Conservation (phyloP, 1,140 invertebrate species). For the Dysdera silvatica region DNA sequence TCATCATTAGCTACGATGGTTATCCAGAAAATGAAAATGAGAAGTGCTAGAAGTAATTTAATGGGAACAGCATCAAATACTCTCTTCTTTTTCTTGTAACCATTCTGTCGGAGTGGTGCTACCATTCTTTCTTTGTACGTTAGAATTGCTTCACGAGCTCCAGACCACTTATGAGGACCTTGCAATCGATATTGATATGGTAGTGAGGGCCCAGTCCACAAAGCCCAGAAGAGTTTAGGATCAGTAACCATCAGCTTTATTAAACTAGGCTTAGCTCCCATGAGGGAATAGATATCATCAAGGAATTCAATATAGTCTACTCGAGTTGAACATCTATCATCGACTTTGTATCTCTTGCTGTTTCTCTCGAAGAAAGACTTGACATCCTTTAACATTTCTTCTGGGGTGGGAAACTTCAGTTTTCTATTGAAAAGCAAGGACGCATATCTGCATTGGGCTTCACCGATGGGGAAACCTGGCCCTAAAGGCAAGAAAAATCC, state of each 20-base stretch:
- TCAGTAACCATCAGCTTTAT: slow-evolving; percentile 40
- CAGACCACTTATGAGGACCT: slow-evolving; percentile 42
- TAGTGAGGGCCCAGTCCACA: slow-evolving; percentile 40
- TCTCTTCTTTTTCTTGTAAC: slow-evolving; percentile 45
- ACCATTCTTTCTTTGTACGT: slow-evolving; percentile 32
- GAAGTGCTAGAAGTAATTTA: slow-evolving; percentile 8
- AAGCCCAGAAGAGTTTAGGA: slow-evolving; percentile 38
- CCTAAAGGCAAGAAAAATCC: slow-evolving; percentile 50
- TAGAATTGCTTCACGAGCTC: slow-evolving; percentile 41
- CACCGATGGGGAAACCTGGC: slow-evolving; percentile 48
- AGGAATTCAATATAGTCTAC: slow-evolving; percentile 42
- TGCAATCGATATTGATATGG: slow-evolving; percentile 44
- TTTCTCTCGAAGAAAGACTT: slow-evolving; percentile 33
- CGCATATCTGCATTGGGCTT: slow-evolving; percentile 41
- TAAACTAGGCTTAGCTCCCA: slow-evolving; percentile 41
- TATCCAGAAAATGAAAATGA: slow-evolving; percentile 25
- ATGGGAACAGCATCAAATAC: slow-evolving; percentile 19
- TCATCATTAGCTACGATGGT: not conserved
- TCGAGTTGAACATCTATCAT: slow-evolving; percentile 44
- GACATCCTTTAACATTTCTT: slow-evolving; percentile 39
- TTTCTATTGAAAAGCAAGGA: slow-evolving; percentile 33
- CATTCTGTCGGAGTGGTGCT: slow-evolving; percentile 14
- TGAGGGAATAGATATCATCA: slow-evolving; percentile 42
- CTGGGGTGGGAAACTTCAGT: slow-evolving; percentile 32
- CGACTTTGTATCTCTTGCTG: slow-evolving; percentile 34